phyloP scores from a whole-genome alignment of 2,113 vertebrate genomes.

The Dascyllus trimaculatus region DNA sequence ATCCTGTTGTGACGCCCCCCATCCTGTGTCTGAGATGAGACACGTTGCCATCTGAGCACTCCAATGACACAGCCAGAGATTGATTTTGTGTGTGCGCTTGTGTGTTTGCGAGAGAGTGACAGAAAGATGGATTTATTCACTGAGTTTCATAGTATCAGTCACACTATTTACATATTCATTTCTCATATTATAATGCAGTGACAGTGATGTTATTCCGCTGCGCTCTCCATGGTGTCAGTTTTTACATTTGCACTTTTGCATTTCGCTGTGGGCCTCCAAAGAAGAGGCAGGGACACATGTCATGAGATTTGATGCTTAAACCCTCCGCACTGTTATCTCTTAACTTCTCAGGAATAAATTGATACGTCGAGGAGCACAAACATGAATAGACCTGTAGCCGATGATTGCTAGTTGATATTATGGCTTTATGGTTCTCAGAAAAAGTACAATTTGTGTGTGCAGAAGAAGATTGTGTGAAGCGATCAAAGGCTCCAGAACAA shows the following conservation, averaged over 20 bases:
- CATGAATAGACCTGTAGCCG: neutral
- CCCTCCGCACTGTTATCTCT: slow-evolving; percentile 30
- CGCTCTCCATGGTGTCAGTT: slow-evolving; percentile 50
- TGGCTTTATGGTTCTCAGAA: neutral
- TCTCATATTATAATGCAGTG: slow-evolving; percentile 64
- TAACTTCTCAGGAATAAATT: slow-evolving; percentile 25
- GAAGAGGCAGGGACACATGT: slow-evolving; percentile 20
- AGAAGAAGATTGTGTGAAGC: neutral
- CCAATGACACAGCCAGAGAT: slow-evolving; percentile 71
- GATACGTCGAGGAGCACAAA: neutral
- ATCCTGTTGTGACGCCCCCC: slow-evolving; percentile 71
- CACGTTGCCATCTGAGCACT: slow-evolving; percentile 72
- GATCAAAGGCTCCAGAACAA: neutral
- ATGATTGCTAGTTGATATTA: slow-evolving; percentile 6
- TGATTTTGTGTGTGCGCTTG: slow-evolving; percentile 52
- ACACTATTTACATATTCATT: slow-evolving; percentile 78
- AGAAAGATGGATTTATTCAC: slow-evolving; percentile 73
- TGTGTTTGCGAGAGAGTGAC: slow-evolving; percentile 47
- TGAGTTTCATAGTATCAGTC: slow-evolving; percentile 65
- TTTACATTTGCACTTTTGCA: slow-evolving; percentile 31
- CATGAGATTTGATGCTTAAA: slow-evolving; percentile 31
- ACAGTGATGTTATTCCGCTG: slow-evolving; percentile 64
- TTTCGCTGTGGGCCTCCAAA: slow-evolving; percentile 26
- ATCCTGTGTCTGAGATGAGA: slow-evolving; percentile 70
- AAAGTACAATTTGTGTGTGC: neutral